Evolutionary conservation across 2,113 vertebrate genomes (phyloP).

Genomic region (Phycodurus eques): DNA sequence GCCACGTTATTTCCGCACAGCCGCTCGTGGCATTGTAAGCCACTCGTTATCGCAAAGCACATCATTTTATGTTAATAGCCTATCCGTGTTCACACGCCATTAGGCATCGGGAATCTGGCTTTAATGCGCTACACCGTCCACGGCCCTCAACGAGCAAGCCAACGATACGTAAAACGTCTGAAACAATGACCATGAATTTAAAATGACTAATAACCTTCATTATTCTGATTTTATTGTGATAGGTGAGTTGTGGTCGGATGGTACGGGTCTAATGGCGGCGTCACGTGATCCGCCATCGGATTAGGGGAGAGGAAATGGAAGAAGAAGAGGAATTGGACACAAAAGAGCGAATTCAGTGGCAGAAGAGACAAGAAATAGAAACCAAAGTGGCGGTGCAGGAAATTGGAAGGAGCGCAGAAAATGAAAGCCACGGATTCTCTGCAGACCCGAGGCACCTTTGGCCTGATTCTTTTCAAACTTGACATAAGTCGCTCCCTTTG

Average conservation of each 20-base stretch:
- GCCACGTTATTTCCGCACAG: constrained; percentile 53
- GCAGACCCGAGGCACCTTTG: constrained; percentile 17
- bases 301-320: not conserved
- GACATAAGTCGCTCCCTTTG: not conserved
- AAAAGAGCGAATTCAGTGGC: not conserved
- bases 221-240: constrained; percentile 47
- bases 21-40: constrained; percentile 58
- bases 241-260: constrained; percentile 41
- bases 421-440: constrained; percentile 2
- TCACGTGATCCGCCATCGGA: constrained; percentile 27
- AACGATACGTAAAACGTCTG: constrained; percentile 2
- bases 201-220: constrained; percentile 46
- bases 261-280: constrained; percentile 16
- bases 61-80: constrained; percentile 63
- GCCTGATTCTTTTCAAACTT: not conserved
- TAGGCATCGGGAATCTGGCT: constrained; percentile 53
- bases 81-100: constrained; percentile 57
- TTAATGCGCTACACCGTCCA: constrained; percentile 50
- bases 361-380: not conserved
- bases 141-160: constrained; percentile 1
- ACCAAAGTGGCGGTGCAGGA: not conserved
- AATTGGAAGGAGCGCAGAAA: constrained; percentile 1
- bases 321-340: not conserved
- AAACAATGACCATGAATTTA: constrained; percentile 2
- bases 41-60: constrained; percentile 56